Base-by-base conservation (phyloP, 2,888 invertebrate species). In the Cancer borealis region DNA sequence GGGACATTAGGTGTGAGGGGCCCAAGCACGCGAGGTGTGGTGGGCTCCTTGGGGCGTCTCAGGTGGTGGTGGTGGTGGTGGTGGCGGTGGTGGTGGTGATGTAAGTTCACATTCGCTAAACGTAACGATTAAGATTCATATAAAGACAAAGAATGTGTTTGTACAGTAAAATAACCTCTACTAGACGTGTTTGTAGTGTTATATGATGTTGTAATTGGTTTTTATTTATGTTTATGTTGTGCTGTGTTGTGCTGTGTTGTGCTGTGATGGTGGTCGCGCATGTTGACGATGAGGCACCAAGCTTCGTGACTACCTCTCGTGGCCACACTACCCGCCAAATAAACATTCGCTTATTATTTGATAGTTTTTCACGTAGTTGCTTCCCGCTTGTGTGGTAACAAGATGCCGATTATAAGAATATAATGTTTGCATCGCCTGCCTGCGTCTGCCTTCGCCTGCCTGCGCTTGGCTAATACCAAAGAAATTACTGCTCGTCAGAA, bases 1-100 rank as follows among this genome's bases (percentile, higher is more conserved):
- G n/a, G 84, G 84, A 84, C 84, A 84, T 84, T 84, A 84, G 39
- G 84, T 84, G 39, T 84, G 84, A 84, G 84, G 84, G 84, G 84
- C 84, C 66, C 39, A n/a, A 84, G 84, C 84, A 84, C 84, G 84
- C 84, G 84, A 84, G 84, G 39, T 8, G 10, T 26, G 84, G 84
- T 30, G 39, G 66, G 14, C 17, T 12, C 17, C 10, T 14, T 10
- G 39, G 84, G 84, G 84, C 84, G 30, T 30, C 39, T 84, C 14
- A 14, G 17, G 14, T 84, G 39, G 30, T 84, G 84, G 14, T 3
- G 12, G 84, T 84, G 84, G 39, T 84, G 84, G 84, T 84, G 39
- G 17, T 84, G 39, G 84, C 39, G 39, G 84, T 17, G 84, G 39
- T 39, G 84, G 39, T 84, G 39, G 14, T 84, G 84, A 39, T 84